Conservation (phyloP, 53 echinoderm and acorn worm species). For the Hippasteria phrygiana region DNA sequence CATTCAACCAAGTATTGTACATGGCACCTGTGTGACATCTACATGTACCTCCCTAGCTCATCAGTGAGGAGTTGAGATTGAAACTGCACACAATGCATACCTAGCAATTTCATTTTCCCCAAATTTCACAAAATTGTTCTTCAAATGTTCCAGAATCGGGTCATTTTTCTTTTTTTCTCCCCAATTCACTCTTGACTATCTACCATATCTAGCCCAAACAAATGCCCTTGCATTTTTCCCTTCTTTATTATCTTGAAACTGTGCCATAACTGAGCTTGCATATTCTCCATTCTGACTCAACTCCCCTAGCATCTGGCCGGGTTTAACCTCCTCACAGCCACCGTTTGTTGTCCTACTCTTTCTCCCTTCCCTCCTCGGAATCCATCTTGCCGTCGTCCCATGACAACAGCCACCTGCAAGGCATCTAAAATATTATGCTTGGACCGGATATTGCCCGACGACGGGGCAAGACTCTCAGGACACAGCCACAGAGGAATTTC, state of each 20-base stretch:
- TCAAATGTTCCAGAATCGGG: too few species aligned
- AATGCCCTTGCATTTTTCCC: not conserved
- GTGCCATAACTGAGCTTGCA: not conserved
- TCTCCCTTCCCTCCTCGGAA: not conserved
- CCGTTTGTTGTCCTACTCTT: not conserved
- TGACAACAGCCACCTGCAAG: conserved; percentile 18
- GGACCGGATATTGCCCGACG: conserved; percentile 49
- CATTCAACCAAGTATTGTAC: too few species aligned
- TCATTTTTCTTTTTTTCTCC: too few species aligned
- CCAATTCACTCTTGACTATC: not conserved
- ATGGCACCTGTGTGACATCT: too few species aligned
- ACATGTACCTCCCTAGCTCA: too few species aligned
- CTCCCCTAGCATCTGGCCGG: too few species aligned
- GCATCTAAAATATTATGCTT: conserved; percentile 50
- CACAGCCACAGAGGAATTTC: conserved; percentile 30
- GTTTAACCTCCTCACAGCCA: too few species aligned
- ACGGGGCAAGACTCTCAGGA: not conserved
- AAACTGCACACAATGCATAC: too few species aligned
- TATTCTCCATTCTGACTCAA: not conserved
- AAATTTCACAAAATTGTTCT: too few species aligned
- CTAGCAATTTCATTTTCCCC: too few species aligned
- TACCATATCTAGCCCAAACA: not conserved
- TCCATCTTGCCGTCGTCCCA: not conserved
- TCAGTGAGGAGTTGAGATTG: too few species aligned
- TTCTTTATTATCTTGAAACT: not conserved